These are phyloP conservation scores for Holotrichia oblita DNA, from an alignment of 1,140 invertebrate genomes.

Conservation along the genomic window DNA sequence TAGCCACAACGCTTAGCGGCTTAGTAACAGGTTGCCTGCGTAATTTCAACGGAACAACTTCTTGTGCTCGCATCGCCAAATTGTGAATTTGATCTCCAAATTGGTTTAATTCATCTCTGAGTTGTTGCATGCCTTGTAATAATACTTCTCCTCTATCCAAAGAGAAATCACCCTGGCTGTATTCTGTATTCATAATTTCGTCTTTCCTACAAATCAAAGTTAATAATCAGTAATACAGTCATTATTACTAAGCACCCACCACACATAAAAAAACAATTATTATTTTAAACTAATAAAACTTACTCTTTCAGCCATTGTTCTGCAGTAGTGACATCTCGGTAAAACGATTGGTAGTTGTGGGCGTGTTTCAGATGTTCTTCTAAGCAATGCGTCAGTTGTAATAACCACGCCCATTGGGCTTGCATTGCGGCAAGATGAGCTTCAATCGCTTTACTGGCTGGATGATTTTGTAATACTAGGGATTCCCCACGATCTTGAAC, in stretches of 20 bases:
- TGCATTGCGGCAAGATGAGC: slow-evolving; percentile 95
- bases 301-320: slow-evolving; percentile 92
- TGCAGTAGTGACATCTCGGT: slow-evolving; percentile 86
- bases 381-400: slow-evolving; percentile 93
- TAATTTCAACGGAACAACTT: slow-evolving; percentile 91
- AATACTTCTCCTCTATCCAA: slow-evolving; percentile 93
- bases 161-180: slow-evolving; percentile 92
- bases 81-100: slow-evolving; percentile 85
- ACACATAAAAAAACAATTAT: no score
- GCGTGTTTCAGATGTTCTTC: slow-evolving; percentile 95
- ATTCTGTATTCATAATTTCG: slow-evolving; percentile 90
- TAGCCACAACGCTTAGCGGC: slow-evolving; percentile 85
- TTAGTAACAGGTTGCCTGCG: slow-evolving; percentile 84
- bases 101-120: slow-evolving; percentile 90
- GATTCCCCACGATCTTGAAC: slow-evolving; percentile 95
- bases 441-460: slow-evolving; percentile 94
- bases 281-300: no score
- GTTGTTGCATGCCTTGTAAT: slow-evolving; percentile 92
- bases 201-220: slow-evolving; percentile 71
- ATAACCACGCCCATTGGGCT: slow-evolving; percentile 96
- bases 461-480: slow-evolving; percentile 93
- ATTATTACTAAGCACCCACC: no score
- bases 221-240: not conserved
- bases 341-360: slow-evolving; percentile 91
- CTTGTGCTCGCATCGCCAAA: slow-evolving; percentile 81